Conservation (phyloP, 2,113 vertebrate genomes). For the Corynorhinus townsendii region DNA sequence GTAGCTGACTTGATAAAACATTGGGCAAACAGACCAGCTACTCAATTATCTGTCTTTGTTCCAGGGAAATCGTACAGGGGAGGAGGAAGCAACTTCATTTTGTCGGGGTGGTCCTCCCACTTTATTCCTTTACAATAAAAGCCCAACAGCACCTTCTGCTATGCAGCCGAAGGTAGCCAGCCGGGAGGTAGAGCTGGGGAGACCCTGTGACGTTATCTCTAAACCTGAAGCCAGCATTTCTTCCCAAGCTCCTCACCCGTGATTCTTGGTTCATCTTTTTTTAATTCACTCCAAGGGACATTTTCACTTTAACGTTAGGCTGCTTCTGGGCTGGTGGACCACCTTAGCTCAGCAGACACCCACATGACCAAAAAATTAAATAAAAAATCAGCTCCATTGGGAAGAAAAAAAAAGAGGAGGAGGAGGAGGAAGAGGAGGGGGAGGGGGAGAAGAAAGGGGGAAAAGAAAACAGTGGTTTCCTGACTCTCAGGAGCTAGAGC, state of each 20-base stretch:
- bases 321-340: not conserved
- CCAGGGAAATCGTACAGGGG: not conserved
- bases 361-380: not conserved
- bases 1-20: not conserved
- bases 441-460: not conserved
- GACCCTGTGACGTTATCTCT: not conserved
- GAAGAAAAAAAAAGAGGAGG: not conserved
- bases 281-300: not conserved
- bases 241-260: not conserved
- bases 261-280: conserved; percentile 10
- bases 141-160: not conserved
- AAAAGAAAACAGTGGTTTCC: not conserved
- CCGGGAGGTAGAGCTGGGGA: not conserved
- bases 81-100: not conserved
- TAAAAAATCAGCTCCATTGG: not conserved
- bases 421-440: not conserved
- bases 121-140: not conserved
- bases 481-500: not conserved
- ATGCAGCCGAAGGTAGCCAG: not conserved
- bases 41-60: not conserved
- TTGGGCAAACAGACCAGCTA: not conserved
- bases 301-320: not conserved
- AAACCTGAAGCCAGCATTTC: conserved; percentile 12
- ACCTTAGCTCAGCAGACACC: not conserved
- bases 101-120: not conserved